Evolutionary conservation across 2,888 invertebrate genomes (phyloP), one percentile per base, ranked within the genome.

Genomic region (Tiphia femorata): DNA sequence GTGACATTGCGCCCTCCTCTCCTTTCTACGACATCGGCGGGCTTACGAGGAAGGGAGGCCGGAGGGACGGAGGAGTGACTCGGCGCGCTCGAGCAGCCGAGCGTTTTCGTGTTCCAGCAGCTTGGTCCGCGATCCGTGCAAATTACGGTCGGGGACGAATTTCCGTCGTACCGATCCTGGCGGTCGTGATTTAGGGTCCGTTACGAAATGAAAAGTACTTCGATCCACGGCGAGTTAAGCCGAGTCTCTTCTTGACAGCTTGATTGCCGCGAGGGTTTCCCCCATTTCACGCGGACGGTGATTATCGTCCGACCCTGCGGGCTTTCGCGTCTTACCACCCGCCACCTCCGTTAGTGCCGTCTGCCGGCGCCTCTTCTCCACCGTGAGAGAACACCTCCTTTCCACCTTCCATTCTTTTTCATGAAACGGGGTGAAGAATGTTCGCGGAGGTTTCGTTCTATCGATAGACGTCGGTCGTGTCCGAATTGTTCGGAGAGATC

Each of bases 121-220:
- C 21, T 49, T 49, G 49, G 41, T 41, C 40, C 40, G 40, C 49
- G 49, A 49, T 14, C 41, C 41, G 42, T 46, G 35, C 68, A 68
- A 68, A 68, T 68, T 68, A 68, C 68, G 62, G 53, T 62, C 64
- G 57, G 53, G 55, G 60, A 57, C 68, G 62, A 67, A 60, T 65
- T 62, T 68, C 64, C 58, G 43, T 44, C 56, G 49, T 47, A 42
- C 50, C 62, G 43, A 23, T 41, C 33, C 53, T 43, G 49, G 40
- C 20, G 41, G 49, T 44, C 61, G 61, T 64, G 61, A 67, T 67
- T 67, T 67, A 67, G 51, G 49, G 37, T 43, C 49, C 55, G 50
- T 14, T 33, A 27, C 21, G 52, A 61, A 51, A 67, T 61, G 61
- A 64, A 52, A 67, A 58, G 44, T 67, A 54, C 54, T 37, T 47